These are phyloP conservation scores for Kryphioiulus occultus DNA, from an alignment of 2,888 invertebrate species.

Conservation along the genomic window DNA sequence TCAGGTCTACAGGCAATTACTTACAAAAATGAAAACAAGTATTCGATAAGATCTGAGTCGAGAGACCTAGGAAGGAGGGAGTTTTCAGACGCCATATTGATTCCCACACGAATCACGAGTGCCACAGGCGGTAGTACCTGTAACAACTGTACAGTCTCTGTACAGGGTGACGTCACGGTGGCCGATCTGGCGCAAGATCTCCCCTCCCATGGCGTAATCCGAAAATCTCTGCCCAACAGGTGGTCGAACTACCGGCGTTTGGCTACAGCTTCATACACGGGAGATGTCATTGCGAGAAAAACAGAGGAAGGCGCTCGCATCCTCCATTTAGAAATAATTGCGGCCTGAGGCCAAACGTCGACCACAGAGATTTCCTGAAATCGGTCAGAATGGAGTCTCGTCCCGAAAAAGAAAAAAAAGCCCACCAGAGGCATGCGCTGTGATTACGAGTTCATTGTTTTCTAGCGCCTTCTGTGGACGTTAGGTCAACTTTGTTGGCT, in stretches of 20 bases:
- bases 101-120: too few relatives aligned
- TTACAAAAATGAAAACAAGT: too few relatives aligned
- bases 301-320: background rate
- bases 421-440: background rate
- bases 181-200: background rate
- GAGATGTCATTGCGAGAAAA: slow-evolving; percentile 15
- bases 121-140: too few relatives aligned
- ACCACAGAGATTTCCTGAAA: slow-evolving; percentile 35
- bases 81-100: too few relatives aligned
- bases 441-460: slow-evolving; percentile 19
- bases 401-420: background rate
- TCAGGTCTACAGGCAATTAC: too few relatives aligned
- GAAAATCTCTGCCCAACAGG: background rate
- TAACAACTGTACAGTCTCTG: background rate
- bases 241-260: slow-evolving; percentile 18
- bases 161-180: background rate
- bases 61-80: too few relatives aligned
- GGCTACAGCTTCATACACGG: slow-evolving; percentile 20
- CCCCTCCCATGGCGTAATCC: background rate
- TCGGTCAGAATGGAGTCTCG: background rate
- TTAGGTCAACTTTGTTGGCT: background rate
- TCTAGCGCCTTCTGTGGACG: background rate
- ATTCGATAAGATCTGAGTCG: too few relatives aligned
- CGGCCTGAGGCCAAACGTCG: background rate
- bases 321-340: slow-evolving; percentile 17